phyloP scores from a whole-genome alignment of 2,797 vertebrate species.

The Hyperoplus lanceolatus region DNA sequence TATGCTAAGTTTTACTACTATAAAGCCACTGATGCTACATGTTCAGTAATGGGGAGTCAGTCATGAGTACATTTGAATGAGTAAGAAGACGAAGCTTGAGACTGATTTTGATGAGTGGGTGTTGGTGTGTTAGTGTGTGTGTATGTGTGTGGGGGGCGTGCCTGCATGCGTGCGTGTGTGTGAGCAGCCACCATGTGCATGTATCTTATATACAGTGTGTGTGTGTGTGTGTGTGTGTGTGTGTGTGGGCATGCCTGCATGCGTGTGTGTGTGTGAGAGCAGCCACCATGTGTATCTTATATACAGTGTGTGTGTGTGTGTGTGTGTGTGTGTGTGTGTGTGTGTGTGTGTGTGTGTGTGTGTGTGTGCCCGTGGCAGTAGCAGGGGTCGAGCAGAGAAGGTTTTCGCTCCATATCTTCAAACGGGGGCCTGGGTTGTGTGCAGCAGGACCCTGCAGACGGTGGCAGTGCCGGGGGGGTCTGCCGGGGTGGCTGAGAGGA shows the following conservation, averaged over 20 bases:
- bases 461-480: conserved; percentile 85
- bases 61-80: conserved; percentile 62
- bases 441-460: conserved; percentile 90
- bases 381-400: conserved; percentile 82
- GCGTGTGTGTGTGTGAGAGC: not conserved
- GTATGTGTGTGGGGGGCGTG: not conserved
- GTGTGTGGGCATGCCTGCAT: no score
- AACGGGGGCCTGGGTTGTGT: conserved; percentile 86
- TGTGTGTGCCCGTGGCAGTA: conserved; percentile 88
- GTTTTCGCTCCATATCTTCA: conserved; percentile 89
- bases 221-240: conserved; percentile 11
- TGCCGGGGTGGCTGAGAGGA: conserved; percentile 76
- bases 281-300: no score
- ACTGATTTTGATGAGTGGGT: conserved; percentile 62
- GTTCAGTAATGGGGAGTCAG: conserved; percentile 39
- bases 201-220: conserved; percentile 1
- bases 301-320: conserved; percentile 28
- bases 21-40: conserved; percentile 27
- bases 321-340: conserved; percentile 71
- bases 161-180: conserved; percentile 31
- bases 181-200: conserved; percentile 14
- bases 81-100: conserved; percentile 59
- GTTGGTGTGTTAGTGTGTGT: conserved; percentile 44
- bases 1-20: conserved; percentile 3
- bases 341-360: conserved; percentile 1